phyloP scores from a whole-genome alignment of 2,888 invertebrate species.

The Acanthoscelides obtectus region DNA sequence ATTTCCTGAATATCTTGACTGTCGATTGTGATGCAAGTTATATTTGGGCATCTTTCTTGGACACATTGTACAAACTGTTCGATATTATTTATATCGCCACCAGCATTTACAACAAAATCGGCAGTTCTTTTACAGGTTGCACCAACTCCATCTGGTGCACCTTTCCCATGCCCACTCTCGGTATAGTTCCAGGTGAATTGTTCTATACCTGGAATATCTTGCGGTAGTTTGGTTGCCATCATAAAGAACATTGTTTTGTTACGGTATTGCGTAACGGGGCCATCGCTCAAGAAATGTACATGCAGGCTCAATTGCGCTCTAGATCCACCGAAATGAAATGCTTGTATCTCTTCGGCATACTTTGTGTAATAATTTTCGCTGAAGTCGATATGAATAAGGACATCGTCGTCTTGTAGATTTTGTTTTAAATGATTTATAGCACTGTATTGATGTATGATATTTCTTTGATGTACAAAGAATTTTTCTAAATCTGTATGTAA shows the following conservation, averaged over 20 bases:
- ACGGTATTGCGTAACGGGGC: slow-evolving; percentile 4
- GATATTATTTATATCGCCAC: not conserved
- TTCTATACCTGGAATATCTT: not conserved
- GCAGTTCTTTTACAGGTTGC: slow-evolving; percentile 4
- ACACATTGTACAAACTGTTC: not conserved
- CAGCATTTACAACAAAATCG: not conserved
- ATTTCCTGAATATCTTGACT: slow-evolving; percentile 6
- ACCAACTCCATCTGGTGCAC: slow-evolving; percentile 7
- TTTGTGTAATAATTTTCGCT: slow-evolving; percentile 20
- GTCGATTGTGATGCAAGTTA: not conserved
- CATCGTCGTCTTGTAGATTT: slow-evolving; percentile 13
- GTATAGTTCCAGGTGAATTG: slow-evolving; percentile 5
- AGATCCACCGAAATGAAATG: slow-evolving; percentile 23
- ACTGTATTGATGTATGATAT: too few species aligned
- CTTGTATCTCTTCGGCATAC: slow-evolving; percentile 19
- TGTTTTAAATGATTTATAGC: slow-evolving; percentile 11
- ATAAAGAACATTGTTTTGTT: slow-evolving; percentile 6
- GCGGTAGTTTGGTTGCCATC: not conserved
- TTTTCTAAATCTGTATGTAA: not conserved
- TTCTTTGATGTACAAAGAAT: slow-evolving; percentile 1
- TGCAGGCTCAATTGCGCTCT: slow-evolving; percentile 11
- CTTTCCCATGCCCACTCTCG: slow-evolving; percentile 6
- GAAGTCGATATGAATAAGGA: slow-evolving; percentile 22
- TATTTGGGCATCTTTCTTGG: not conserved
- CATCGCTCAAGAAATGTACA: slow-evolving; percentile 7